Base-by-base conservation (phyloP, 1,140 invertebrate genomes). In the Palaemon carinicauda region DNA sequence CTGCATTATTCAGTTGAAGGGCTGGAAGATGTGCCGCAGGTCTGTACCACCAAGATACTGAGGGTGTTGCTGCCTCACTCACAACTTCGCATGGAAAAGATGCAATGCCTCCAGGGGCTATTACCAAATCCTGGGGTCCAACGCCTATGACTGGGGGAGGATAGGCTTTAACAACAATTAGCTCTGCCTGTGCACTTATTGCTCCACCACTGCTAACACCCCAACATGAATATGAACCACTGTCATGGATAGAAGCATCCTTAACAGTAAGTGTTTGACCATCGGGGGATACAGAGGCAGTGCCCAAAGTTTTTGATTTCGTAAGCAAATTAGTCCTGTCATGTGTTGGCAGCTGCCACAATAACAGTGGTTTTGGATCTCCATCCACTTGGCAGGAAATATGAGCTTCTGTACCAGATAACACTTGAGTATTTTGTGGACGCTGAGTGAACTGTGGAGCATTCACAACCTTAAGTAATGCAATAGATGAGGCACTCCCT, bases 61-160 rank as follows among this genome's bases (percentile, higher is more conserved):
- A 31, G 10, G 71, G 71, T 15, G 74, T 53, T 19, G 81, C 81
- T 9, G 81, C 81, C 52, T 83, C 81, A 21, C 71, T 83, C 19
- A 83, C 81, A 27, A 83, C 81, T 53, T 83, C 81, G 50, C 81
- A 83, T 10, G 52, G 81, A 50, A 83, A 83, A 15, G 81, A 52
- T 10, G 50, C 81, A 12, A 56, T 24, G 52, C 71, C 50, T 5
- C 81, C 81, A 21, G 71, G 69, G 9, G 69, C 81, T 15, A 83
- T 31, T 27, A n/a, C 75, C 71, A 56, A 19, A 53, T 83, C 81
- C 19, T 83, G n/a, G 15, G 81, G 81, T 0, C 81, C 81, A 52
- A 83, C 51, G 19, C 82, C 81, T 7, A 83, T 73, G 19, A 83
- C 71, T 7, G 81, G 81, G 5, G 81, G 81, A 3, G 81, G 81